These are phyloP conservation scores for Chloebia gouldiae DNA, from an alignment of 2,113 vertebrate species.

Conservation along the genomic window DNA sequence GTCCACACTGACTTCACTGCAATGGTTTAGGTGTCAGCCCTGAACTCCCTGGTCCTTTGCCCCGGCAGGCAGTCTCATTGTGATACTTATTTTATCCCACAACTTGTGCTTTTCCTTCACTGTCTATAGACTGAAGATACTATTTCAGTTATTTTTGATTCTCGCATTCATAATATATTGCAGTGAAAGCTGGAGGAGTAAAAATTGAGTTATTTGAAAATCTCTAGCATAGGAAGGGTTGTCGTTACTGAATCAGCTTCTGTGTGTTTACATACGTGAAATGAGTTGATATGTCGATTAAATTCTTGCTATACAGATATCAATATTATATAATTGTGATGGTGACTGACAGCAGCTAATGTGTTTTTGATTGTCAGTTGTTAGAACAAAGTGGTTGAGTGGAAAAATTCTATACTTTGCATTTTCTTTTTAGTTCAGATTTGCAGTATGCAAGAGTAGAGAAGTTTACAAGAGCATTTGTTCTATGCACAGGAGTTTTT, in stretches of 20 bases:
- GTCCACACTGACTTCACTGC: background rate
- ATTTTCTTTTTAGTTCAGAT: background rate
- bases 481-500: background rate
- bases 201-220: background rate
- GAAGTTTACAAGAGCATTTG: background rate
- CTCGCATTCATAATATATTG: background rate
- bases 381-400: background rate
- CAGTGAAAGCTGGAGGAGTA: background rate
- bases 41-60: background rate
- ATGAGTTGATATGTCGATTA: background rate
- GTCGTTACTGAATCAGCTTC: background rate
- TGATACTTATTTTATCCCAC: background rate
- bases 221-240: background rate
- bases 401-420: background rate
- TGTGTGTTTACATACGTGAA: background rate
- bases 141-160: background rate
- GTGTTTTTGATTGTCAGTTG: conserved; percentile 21
- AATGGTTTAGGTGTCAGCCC: background rate
- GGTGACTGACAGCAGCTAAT: conserved; percentile 13
- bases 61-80: background rate
- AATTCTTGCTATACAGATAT: background rate
- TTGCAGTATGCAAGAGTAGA: background rate
- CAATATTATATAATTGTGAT: background rate
- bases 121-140: background rate
- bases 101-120: background rate